phyloP scores from a whole-genome alignment of 2,113 vertebrate species.

The Manacus vitellinus region DNA sequence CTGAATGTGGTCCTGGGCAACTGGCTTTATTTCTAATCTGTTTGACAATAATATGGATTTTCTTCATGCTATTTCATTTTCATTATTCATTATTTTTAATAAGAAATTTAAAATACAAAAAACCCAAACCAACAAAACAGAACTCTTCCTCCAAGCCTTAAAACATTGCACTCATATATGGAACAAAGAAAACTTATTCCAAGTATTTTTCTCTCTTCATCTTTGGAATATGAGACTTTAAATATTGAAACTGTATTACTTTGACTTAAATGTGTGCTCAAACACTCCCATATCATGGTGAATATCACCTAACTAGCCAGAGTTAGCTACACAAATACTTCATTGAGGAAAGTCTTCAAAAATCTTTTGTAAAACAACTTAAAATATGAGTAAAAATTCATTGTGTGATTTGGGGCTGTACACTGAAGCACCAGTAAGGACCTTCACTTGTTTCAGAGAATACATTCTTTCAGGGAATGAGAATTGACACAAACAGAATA shows the following conservation, averaged over 20 bases:
- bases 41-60: not conserved
- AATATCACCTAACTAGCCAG: not conserved
- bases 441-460: not conserved
- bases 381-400: not conserved
- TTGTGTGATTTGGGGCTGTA: not conserved
- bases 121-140: not conserved
- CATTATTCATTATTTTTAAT: not conserved
- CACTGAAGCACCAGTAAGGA: not conserved
- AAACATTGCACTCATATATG: not conserved
- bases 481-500: not conserved
- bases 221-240: not conserved
- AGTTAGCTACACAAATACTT: not conserved
- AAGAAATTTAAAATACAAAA: not conserved
- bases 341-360: not conserved
- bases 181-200: not conserved
- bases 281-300: not conserved
- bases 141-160: not conserved
- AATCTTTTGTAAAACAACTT: not conserved
- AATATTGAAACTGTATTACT: not conserved
- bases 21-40: not conserved
- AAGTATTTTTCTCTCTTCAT: not conserved
- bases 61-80: not conserved
- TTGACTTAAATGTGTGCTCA: not conserved
- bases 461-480: not conserved
- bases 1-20: not conserved